A percentile compares a stretch with the other conserved stretches of the same genome.
Conservation (phyloP, 2,113 vertebrate genomes). For the Malurus melanocephalus region DNA sequence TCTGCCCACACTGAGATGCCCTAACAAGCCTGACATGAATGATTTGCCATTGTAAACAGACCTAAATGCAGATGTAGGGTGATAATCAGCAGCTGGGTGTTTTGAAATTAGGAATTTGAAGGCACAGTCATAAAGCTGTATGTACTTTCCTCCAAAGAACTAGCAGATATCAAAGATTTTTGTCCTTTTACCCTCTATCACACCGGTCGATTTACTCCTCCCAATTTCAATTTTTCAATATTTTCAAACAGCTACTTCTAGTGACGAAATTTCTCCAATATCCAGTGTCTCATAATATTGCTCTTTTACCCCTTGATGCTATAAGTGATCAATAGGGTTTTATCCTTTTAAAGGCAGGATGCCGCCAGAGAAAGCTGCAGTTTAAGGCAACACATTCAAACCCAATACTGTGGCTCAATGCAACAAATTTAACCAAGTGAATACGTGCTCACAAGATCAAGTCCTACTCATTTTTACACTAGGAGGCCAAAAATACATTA, state of each 20-base stretch:
- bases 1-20: neutral
- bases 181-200: neutral
- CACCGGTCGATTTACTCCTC: neutral
- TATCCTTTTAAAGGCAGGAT: neutral
- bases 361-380: neutral
- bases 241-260: neutral
- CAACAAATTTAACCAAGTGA: neutral
- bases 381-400: neutral
- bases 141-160: neutral
- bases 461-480: neutral
- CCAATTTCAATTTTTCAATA: neutral
- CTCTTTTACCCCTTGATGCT: neutral
- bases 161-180: neutral
- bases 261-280: neutral
- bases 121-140: neutral
- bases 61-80: neutral
- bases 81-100: neutral
- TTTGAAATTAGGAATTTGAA: neutral
- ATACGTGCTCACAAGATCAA: neutral
- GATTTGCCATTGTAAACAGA: neutral
- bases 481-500: neutral
- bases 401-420: neutral
- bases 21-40: neutral
- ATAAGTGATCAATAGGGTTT: neutral
- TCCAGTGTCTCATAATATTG: neutral